Conservation (phyloP, 92 coral and sea anemone genomes). For the Actinernus sp. region DNA sequence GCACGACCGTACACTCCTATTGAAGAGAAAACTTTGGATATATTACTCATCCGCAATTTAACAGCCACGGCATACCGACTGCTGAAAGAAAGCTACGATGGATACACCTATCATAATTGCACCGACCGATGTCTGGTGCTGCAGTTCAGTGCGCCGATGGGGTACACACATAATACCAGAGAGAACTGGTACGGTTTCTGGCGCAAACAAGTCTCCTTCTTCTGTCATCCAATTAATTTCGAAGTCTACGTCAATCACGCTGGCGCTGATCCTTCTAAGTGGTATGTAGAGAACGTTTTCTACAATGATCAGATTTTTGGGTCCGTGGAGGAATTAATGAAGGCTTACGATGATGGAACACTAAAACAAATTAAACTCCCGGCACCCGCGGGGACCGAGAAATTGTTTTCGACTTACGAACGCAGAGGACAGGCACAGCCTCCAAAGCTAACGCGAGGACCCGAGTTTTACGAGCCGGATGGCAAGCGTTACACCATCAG, state of each 20-base stretch:
- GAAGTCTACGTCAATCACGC: slow-evolving; percentile 55
- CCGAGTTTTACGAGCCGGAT: slow-evolving; percentile 87
- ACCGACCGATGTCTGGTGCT: slow-evolving; percentile 50
- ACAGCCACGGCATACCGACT: slow-evolving; percentile 53
- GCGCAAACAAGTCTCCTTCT: slow-evolving; percentile 30
- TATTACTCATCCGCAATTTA: slow-evolving; percentile 9
- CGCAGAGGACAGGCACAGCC: slow-evolving; percentile 71
- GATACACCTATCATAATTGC: slow-evolving; percentile 72
- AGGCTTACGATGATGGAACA: slow-evolving; percentile 34
- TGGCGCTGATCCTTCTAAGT: slow-evolving; percentile 68
- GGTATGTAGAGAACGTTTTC: slow-evolving; percentile 64
- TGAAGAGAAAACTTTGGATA: slow-evolving; percentile 17
- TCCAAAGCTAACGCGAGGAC: slow-evolving; percentile 68
- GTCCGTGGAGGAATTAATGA: slow-evolving; percentile 60
- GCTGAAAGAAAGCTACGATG: slow-evolving; percentile 80
- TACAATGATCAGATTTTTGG: slow-evolving; percentile 57
- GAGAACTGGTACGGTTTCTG: slow-evolving; percentile 56
- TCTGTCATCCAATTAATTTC: slow-evolving; percentile 56
- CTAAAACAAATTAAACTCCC: slow-evolving; percentile 50
- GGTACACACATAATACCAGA: slow-evolving; percentile 44
- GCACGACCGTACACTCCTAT: slow-evolving; percentile 33
- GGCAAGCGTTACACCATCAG: slow-evolving; percentile 78
- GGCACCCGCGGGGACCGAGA: slow-evolving; percentile 46
- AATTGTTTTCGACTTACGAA: slow-evolving; percentile 58
- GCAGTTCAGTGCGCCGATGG: slow-evolving; percentile 52